Conservation (phyloP, 2,113 vertebrate genomes). For the Pagrus major region DNA sequence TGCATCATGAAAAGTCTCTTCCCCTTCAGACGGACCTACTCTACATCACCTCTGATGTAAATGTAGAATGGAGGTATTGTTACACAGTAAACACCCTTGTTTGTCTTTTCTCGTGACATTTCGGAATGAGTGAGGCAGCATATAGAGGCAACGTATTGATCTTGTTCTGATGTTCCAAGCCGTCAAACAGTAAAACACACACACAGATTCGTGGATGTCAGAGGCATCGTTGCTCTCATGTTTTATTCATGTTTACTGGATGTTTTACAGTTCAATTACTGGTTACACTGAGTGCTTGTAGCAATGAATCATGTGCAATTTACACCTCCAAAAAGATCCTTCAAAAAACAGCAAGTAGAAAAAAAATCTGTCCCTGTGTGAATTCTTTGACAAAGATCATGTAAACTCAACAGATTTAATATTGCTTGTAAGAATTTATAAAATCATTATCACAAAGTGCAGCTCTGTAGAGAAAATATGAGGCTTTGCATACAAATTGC, state of each 20-base stretch:
- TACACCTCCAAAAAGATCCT: not conserved
- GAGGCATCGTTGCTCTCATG: conserved; percentile 9
- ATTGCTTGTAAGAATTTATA: conserved; percentile 35
- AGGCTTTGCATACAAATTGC: conserved; percentile 62
- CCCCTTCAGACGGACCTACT: not conserved
- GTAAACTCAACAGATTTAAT: conserved; percentile 38
- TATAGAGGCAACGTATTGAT: not conserved
- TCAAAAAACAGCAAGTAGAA: conserved; percentile 46
- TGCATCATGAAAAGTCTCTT: not conserved
- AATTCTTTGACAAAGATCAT: conserved; percentile 27
- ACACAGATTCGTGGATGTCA: conserved; percentile 18
- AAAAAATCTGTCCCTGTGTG: conserved; percentile 27
- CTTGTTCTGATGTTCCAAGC: not conserved
- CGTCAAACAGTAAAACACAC: conserved; percentile 25
- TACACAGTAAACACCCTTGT: not conserved
- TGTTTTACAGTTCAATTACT: conserved; percentile 30
- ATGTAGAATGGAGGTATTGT: not conserved
- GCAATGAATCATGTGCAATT: conserved; percentile 3
- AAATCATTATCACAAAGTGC: conserved; percentile 61
- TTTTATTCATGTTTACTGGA: conserved; percentile 58
- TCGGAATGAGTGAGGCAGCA: not conserved
- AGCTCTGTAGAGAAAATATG: conserved; percentile 61
- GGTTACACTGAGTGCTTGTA: conserved; percentile 1
- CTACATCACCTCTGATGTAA: not conserved
- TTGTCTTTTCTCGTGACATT: not conserved